These are phyloP conservation scores for Hippocampus barbouri DNA, from an alignment of 2,113 vertebrate species.

Conservation along the genomic window DNA sequence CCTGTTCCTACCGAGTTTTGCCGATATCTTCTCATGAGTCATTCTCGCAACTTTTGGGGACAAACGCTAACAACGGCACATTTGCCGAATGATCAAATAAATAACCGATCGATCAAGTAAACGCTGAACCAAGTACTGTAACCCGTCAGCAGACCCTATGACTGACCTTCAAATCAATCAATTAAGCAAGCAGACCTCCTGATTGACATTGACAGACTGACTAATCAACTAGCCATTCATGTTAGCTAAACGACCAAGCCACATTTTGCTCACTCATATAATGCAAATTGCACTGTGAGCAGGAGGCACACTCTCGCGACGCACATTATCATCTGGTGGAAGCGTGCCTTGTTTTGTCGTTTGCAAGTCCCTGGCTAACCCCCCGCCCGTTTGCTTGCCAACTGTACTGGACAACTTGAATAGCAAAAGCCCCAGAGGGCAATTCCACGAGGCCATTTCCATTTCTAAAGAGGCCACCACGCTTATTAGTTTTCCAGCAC, in stretches of 20 bases:
- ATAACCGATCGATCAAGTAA: not conserved
- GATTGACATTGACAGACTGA: not conserved
- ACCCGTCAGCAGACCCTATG: not conserved
- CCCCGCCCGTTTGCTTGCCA: not conserved
- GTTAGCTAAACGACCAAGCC: not conserved
- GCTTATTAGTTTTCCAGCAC: constrained; percentile 38
- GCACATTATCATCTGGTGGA: not conserved
- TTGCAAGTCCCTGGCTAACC: not conserved
- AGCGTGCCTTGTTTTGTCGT: not conserved
- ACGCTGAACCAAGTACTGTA: no score
- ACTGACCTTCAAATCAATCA: not conserved
- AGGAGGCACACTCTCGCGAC: not conserved
- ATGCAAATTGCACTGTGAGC: not conserved
- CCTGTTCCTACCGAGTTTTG: not conserved
- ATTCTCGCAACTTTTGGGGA: not conserved
- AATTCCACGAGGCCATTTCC: constrained; percentile 34
- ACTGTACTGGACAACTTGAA: constrained; percentile 35
- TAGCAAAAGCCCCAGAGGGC: constrained; percentile 21
- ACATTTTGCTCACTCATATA: not conserved
- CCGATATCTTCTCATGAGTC: no score
- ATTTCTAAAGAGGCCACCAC: constrained; percentile 22
- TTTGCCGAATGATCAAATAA: not conserved
- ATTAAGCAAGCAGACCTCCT: not conserved
- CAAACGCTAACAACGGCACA: not conserved
- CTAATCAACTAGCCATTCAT: not conserved